These are phyloP conservation scores for Lycocerus yunnanus DNA, from an alignment of 2,888 invertebrate genomes.

Conservation along the genomic window DNA sequence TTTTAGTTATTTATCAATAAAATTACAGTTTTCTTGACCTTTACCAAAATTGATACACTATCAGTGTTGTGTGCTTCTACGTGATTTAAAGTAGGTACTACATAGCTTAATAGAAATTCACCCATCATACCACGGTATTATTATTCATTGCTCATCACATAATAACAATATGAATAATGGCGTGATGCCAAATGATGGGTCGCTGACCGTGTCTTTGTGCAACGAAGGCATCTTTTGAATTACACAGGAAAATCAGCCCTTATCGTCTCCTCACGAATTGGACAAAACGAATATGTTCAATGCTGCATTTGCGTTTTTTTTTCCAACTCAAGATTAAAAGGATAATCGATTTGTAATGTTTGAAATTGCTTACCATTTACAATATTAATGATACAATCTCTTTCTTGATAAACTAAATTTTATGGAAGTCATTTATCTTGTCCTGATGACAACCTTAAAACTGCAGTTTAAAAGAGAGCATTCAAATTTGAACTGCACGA, in stretches of 20 bases:
- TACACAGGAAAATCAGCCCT: background rate
- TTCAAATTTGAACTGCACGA: background rate
- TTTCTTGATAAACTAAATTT: constrained; percentile 11
- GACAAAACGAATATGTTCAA: background rate
- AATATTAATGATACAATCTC: constrained; percentile 18
- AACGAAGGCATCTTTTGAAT: constrained; percentile 10
- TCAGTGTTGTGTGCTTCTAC: background rate
- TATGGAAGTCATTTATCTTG: background rate
- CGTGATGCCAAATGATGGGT: constrained; percentile 29
- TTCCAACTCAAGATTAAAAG: background rate
- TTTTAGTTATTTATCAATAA: background rate
- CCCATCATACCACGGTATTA: constrained; percentile 5
- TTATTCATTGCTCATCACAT: constrained; percentile 26
- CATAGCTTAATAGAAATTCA: constrained; percentile 9
- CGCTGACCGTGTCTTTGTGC: constrained; percentile 20
- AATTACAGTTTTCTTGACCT: background rate
- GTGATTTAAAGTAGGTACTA: constrained; percentile 5
- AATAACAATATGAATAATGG: constrained; percentile 25
- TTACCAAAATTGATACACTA: background rate
- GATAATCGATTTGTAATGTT: background rate
- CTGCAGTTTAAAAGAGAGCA: background rate
- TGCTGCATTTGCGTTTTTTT: background rate
- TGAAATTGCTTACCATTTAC: constrained; percentile 7
- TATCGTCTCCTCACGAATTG: background rate
- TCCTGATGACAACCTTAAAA: background rate